Evolutionary conservation across 2,797 vertebrate genomes (phyloP), one percentile per base, ranked within the genome.

Genomic region (Poeciliopsis presidionis): DNA sequence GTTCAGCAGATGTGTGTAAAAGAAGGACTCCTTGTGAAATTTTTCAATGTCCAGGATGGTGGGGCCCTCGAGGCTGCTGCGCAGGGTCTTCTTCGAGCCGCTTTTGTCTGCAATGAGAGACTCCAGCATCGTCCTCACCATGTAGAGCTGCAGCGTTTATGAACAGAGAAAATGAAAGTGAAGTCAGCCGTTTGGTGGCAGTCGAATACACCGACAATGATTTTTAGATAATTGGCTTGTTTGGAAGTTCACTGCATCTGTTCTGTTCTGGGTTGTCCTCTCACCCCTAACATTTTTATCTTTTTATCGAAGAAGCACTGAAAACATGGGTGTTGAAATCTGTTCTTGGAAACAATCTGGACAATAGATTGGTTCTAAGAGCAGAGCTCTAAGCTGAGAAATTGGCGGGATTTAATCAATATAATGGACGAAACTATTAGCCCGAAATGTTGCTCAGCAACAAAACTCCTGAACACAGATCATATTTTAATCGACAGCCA

Each of bases 121-220:
- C 96, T 99, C 98, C 93, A 99, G 96, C 98, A 99, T 99, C 67
- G 98, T 99, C 95, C 98, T 97, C 95, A 99, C 98, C 98, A 99
- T 99, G 94, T 99, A 99, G 85, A 99, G 97, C 98, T 99, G 78
- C 20, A 79, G 4, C 14, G 51, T 45, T 57, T 46, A 71, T 8
- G 6, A 47, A 18, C 39, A 45, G 25, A 43, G 12, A 51, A 53
- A 28, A 22, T 47, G 13, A 65, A 0, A 63, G 49, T 36, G 81
- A 55, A 36, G 28, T 36, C 33, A 30, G 43, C 28, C 7, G 13
- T 14, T 51, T 39, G 36, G 9, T 61, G 57, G 33, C 53, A 25
- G 22, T 51, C 2, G 1, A 51, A 51, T 78, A 39, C 2, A 30
- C 18, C 16, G 5, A 20, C 67, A 51, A 70, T 30, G 36, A 14